Percentiles rank a stretch among this genome's conserved stretches.
phyloP scores from a whole-genome alignment of 2,888 invertebrate species.

The Eristalis arbustorum region DNA sequence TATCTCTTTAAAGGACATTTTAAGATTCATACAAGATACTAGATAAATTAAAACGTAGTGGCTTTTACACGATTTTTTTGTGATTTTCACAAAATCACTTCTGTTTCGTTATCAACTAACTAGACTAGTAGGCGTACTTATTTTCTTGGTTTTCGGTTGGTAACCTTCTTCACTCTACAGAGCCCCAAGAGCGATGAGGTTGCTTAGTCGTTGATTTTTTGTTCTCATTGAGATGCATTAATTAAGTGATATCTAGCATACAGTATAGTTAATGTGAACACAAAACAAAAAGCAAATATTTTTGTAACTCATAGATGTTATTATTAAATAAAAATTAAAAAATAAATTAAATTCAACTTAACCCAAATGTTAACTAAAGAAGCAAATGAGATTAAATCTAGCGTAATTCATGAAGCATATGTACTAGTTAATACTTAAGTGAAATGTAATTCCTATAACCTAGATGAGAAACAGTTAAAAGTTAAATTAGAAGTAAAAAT shows the following conservation, averaged over 20 bases:
- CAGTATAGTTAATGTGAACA: neutral
- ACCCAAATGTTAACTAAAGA: slow-evolving; percentile 6
- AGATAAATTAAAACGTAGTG: slow-evolving; percentile 18
- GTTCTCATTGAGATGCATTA: neutral
- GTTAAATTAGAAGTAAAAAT: neutral
- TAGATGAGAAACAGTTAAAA: slow-evolving; percentile 1
- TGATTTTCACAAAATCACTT: too few species aligned
- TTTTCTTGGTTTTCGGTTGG: slow-evolving; percentile 10
- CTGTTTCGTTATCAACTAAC: neutral
- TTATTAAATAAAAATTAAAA: neutral
- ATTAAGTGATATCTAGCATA: slow-evolving; percentile 39
- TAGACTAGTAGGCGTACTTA: neutral
- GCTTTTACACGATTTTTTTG: slow-evolving; percentile 25
- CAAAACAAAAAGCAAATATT: slow-evolving; percentile 18
- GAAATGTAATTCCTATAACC: neutral
- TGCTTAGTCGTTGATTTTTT: slow-evolving; percentile 19
- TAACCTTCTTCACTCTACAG: slow-evolving; percentile 63
- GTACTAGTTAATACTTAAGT: neutral
- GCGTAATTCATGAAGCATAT: neutral
- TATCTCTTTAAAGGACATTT: slow-evolving; percentile 17
- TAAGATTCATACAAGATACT: neutral
- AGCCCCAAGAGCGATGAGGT: slow-evolving; percentile 70
- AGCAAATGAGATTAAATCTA: neutral
- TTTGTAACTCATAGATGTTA: slow-evolving; percentile 41
- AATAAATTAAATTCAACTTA: neutral